Evolutionary conservation across 1,140 invertebrate species (phyloP).

Genomic region (Drosophila lacertosa): DNA sequence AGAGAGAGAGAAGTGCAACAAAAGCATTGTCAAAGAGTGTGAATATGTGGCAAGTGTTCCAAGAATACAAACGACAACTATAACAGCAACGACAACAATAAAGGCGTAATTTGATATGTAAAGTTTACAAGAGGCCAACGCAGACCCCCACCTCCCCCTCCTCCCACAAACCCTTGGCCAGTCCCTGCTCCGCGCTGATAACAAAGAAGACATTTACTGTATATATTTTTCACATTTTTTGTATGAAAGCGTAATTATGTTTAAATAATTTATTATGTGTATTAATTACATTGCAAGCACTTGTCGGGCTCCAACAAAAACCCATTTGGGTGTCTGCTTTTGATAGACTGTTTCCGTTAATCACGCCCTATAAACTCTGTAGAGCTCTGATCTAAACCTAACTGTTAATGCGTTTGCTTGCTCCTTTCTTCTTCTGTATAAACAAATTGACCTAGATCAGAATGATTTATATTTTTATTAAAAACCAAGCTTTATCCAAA

Average conservation of each 20-base stretch:
- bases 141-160: background rate
- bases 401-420: too few species aligned
- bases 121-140: slow-evolving; percentile 74
- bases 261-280: slow-evolving; percentile 74
- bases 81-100: slow-evolving; percentile 33
- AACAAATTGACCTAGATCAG: background rate
- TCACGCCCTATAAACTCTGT: slow-evolving; percentile 1
- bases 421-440: background rate
- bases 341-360: slow-evolving; percentile 51
- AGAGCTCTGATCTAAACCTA: slow-evolving; percentile 4
- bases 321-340: slow-evolving; percentile 4
- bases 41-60: slow-evolving; percentile 75
- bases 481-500: too few species aligned
- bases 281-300: slow-evolving; percentile 61
- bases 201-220: slow-evolving; percentile 49
- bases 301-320: slow-evolving; percentile 4
- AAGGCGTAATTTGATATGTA: slow-evolving; percentile 72
- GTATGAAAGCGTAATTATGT: slow-evolving; percentile 54
- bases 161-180: background rate
- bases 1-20: slow-evolving; percentile 5
- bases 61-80: slow-evolving; percentile 41
- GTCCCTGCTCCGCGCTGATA: slow-evolving; percentile 31
- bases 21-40: slow-evolving; percentile 37
- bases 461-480: too few species aligned
- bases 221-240: slow-evolving; percentile 42